Conservation (phyloP, 2,888 invertebrate genomes). For the Apamea epomidion region DNA sequence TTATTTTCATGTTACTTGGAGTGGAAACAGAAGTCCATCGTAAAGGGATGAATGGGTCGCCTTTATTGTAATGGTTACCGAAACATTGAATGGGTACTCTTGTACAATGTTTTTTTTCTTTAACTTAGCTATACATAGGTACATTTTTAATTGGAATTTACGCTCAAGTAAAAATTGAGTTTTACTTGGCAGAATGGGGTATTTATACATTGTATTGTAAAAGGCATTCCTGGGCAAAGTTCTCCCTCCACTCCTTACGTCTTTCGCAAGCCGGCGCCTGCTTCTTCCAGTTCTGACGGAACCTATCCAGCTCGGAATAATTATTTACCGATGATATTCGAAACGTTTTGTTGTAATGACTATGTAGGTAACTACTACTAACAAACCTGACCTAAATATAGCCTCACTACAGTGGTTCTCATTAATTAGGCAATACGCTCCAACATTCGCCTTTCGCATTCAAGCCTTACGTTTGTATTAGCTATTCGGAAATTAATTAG, state of each 20-base stretch:
- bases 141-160: neutral
- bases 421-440: slow-evolving; percentile 25
- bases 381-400: neutral
- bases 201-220: neutral
- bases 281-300: neutral
- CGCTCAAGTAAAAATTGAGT: neutral
- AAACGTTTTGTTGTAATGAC: neutral
- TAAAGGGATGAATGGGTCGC: slow-evolving; percentile 47
- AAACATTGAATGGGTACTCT: slow-evolving; percentile 48
- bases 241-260: neutral
- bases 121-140: neutral
- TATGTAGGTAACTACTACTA: neutral
- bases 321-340: neutral
- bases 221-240: neutral
- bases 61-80: slow-evolving; percentile 54
- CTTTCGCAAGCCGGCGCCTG: neutral
- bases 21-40: slow-evolving; percentile 53
- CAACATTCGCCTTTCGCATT: slow-evolving; percentile 11
- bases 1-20: slow-evolving; percentile 44
- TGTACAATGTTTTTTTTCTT: slow-evolving; percentile 35
- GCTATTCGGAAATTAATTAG: slow-evolving; percentile 17
- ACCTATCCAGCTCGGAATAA: neutral
- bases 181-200: neutral
- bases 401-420: neutral
- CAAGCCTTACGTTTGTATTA: slow-evolving; percentile 7